A percentile compares a stretch with the other conserved stretches of the same genome.
Evolutionary conservation across 2,797 vertebrate species (phyloP).

Genomic region (Bovichtus diacanthus): DNA sequence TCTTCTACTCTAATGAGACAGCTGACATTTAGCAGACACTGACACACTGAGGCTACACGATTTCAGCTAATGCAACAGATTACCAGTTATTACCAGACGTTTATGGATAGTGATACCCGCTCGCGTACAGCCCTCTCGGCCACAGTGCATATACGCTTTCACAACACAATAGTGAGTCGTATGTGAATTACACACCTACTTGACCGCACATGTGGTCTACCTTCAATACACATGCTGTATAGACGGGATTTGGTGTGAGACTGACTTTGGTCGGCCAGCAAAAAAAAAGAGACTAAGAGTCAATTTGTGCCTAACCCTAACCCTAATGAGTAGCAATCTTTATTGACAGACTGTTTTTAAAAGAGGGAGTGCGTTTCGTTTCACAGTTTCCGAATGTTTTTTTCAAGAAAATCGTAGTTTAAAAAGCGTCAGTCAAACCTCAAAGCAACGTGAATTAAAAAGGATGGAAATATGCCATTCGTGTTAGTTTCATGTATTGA

Average conservation of each 20-base stretch:
- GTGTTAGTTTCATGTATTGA: neutral
- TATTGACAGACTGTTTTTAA: neutral
- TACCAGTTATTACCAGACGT: constrained; percentile 42
- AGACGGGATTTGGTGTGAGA: constrained; percentile 2
- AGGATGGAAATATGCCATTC: neutral
- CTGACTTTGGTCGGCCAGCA: neutral
- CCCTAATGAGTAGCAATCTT: too few species aligned
- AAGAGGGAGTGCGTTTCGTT: neutral
- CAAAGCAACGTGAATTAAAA: neutral
- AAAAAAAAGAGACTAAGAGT: constrained; percentile 10
- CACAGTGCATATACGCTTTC: constrained; percentile 2
- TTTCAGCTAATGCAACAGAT: constrained; percentile 58
- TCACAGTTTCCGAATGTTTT: neutral
- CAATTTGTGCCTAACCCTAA: too few species aligned
- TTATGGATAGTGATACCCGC: constrained; percentile 41
- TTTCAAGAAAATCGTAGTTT: too few species aligned
- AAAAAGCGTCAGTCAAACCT: neutral
- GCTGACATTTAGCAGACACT: constrained; percentile 75
- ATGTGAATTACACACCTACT: constrained; percentile 1
- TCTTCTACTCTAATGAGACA: constrained; percentile 70
- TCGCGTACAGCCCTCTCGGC: constrained; percentile 1
- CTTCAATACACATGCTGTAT: constrained; percentile 7
- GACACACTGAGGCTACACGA: constrained; percentile 32
- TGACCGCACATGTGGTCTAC: neutral
- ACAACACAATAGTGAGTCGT: constrained; percentile 46